Conservation (phyloP, 1,140 invertebrate species). For the Trachymyrmex cornetzi region DNA sequence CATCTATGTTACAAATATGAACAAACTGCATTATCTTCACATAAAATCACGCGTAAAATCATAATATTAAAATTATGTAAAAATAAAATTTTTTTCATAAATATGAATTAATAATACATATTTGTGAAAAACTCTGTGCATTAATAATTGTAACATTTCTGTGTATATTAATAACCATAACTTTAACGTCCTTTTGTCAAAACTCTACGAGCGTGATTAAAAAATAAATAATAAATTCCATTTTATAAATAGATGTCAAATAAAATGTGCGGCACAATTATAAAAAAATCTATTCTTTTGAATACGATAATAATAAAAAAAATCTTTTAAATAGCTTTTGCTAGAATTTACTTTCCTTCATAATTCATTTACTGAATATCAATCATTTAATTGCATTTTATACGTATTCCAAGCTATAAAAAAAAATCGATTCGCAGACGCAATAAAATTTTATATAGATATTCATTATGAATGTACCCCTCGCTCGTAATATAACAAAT, state of each 20-base stretch:
- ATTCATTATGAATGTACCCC: background rate
- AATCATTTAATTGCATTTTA: background rate
- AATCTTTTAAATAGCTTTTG: background rate
- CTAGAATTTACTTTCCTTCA: background rate
- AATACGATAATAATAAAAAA: background rate
- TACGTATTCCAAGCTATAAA: background rate
- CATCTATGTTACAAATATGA: slow-evolving; percentile 15
- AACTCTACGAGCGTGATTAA: background rate
- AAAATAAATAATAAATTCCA: background rate
- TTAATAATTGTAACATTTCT: background rate
- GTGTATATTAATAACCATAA: slow-evolving; percentile 13
- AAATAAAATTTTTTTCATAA: too few species aligned
- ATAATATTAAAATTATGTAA: too few species aligned
- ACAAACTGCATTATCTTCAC: background rate
- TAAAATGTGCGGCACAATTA: background rate
- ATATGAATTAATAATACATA: too few species aligned
- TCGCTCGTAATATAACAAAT: background rate
- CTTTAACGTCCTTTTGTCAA: background rate
- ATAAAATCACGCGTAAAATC: too few species aligned
- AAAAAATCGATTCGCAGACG: background rate
- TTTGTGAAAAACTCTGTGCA: too few species aligned
- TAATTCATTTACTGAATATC: background rate
- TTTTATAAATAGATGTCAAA: background rate
- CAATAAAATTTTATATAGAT: background rate
- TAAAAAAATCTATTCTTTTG: background rate